Evolutionary conservation across 2,113 vertebrate genomes (phyloP).

Genomic region (Sapayoa aenigma): DNA sequence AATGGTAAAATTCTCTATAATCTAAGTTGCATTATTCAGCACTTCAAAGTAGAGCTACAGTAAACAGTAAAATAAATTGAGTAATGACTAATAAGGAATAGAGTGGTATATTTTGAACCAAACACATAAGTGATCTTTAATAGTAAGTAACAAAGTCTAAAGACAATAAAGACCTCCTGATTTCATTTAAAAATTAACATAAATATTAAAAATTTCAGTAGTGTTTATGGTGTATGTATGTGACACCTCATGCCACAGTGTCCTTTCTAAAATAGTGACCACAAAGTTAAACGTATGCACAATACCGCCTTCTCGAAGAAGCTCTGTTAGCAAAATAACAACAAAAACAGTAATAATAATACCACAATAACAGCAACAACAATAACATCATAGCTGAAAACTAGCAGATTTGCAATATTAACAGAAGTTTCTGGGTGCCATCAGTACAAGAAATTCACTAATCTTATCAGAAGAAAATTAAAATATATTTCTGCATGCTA

Average conservation of each 20-base stretch:
- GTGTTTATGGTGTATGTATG: not conserved
- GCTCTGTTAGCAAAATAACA: not conserved
- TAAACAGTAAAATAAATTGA: not conserved
- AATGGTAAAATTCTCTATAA: not conserved
- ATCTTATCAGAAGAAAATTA: not conserved
- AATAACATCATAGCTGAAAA: not conserved
- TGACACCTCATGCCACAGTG: not conserved
- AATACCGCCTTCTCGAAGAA: not conserved
- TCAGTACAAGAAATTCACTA: not conserved
- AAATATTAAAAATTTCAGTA: not conserved
- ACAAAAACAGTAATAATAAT: not conserved
- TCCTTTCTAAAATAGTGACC: not conserved
- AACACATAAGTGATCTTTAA: not conserved
- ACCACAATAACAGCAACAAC: not conserved
- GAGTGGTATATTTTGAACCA: not conserved
- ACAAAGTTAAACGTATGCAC: not conserved
- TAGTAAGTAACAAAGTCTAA: not conserved
- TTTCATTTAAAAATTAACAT: not conserved
- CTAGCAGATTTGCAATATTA: slow-evolving; percentile 33
- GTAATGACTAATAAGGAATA: not conserved
- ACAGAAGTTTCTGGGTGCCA: slow-evolving; percentile 33
- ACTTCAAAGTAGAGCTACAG: not conserved
- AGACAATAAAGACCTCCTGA: not conserved
- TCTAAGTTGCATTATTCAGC: not conserved
- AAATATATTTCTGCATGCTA: not conserved